Conservation (phyloP, 2,888 invertebrate genomes). For the Cerastoderma edule region DNA sequence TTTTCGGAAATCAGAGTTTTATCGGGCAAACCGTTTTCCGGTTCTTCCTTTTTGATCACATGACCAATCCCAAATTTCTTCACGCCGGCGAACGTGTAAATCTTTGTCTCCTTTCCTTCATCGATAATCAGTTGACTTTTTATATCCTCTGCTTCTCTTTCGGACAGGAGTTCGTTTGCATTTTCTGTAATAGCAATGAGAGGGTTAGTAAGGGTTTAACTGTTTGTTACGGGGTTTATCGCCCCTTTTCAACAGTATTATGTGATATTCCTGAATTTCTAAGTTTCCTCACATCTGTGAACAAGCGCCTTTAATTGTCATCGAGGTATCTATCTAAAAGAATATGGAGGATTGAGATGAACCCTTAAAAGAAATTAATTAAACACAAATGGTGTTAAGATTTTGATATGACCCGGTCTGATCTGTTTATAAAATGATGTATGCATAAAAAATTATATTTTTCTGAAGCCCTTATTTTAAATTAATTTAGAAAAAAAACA, state of each 20-base stretch:
- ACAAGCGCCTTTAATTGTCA: too few species aligned
- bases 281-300: too few species aligned
- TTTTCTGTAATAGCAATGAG: neutral
- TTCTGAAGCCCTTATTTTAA: too few species aligned
- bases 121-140: slow-evolving; percentile 19
- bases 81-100: neutral
- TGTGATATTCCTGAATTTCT: too few species aligned
- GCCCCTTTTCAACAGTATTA: too few species aligned
- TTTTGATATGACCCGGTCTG: too few species aligned
- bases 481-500: too few species aligned
- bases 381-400: neutral
- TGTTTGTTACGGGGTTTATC: neutral
- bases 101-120: neutral
- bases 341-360: too few species aligned
- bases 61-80: slow-evolving; percentile 36
- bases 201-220: neutral
- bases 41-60: slow-evolving; percentile 18
- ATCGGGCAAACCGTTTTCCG: slow-evolving; percentile 1
- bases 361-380: neutral
- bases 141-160: neutral
- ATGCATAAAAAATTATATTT: too few species aligned
- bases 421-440: too few species aligned
- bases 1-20: neutral
- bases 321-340: too few species aligned
- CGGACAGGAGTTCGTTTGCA: neutral